Conservation (phyloP, 1,140 invertebrate species). For the Lepidurus couesii region DNA sequence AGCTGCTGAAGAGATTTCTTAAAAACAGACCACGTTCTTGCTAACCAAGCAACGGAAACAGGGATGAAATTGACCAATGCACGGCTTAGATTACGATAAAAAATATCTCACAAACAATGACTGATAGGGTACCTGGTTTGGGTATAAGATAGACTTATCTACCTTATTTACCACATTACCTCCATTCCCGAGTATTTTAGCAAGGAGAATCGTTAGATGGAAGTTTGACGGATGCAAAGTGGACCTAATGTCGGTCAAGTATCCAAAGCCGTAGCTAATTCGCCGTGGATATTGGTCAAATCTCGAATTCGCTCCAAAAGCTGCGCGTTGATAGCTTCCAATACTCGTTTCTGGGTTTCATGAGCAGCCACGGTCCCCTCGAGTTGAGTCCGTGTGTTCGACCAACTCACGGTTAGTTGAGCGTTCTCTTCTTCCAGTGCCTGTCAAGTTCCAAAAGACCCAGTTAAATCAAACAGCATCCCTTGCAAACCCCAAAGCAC, state of each 20-base stretch:
- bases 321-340: conserved; percentile 76
- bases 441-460: conserved; percentile 42
- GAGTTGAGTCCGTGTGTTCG: conserved; percentile 72
- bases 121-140: neutral
- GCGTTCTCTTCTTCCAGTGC: conserved; percentile 65
- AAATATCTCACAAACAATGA: conserved; percentile 5
- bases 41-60: neutral
- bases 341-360: conserved; percentile 74
- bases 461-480: neutral
- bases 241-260: conserved; percentile 53
- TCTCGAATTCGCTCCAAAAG: conserved; percentile 78
- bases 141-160: neutral
- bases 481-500: neutral
- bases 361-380: conserved; percentile 72
- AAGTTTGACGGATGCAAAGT: neutral
- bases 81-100: neutral
- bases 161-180: neutral
- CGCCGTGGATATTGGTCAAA: conserved; percentile 73
- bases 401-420: conserved; percentile 61
- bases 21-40: neutral
- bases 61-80: neutral
- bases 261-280: conserved; percentile 69
- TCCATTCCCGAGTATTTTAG: neutral
- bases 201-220: neutral
- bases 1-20: neutral